Evolutionary conservation across 2,888 invertebrate species (phyloP).

Genomic region (Archips crataeganus): DNA sequence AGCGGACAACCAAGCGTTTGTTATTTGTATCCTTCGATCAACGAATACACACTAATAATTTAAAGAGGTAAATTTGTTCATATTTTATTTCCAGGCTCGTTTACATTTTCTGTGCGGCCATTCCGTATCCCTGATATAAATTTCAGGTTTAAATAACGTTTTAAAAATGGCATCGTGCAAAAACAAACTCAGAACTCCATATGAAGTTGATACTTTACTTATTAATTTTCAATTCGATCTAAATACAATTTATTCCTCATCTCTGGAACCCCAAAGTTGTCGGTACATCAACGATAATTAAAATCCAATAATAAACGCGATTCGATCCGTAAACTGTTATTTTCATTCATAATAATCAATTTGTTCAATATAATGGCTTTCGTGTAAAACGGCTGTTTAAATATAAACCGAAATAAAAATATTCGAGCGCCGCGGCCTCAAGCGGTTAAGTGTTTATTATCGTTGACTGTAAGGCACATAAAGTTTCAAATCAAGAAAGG

Average conservation of each 20-base stretch:
- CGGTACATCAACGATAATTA: slow-evolving; percentile 21
- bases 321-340: slow-evolving; percentile 32
- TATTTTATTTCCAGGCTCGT: slow-evolving; percentile 29
- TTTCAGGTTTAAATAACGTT: neutral
- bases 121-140: neutral
- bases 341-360: slow-evolving; percentile 28
- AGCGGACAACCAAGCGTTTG: slow-evolving; percentile 60
- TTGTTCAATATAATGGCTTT: slow-evolving; percentile 32
- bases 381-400: slow-evolving; percentile 29
- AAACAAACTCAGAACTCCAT: neutral
- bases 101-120: neutral
- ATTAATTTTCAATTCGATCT: slow-evolving; percentile 7
- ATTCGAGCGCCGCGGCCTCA: slow-evolving; percentile 8
- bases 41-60: slow-evolving; percentile 53
- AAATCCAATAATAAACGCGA: slow-evolving; percentile 29
- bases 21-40: slow-evolving; percentile 69
- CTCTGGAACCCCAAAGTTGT: slow-evolving; percentile 13
- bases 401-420: slow-evolving; percentile 25
- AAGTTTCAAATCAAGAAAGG: slow-evolving; percentile 29
- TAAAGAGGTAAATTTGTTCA: slow-evolving; percentile 40
- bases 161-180: neutral
- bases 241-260: slow-evolving; percentile 5
- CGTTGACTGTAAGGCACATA: slow-evolving; percentile 2
- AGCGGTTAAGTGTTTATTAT: slow-evolving; percentile 2
- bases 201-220: neutral